Evolutionary conservation across 2,113 vertebrate genomes (phyloP).

Genomic region (Emydura subglobosa): DNA sequence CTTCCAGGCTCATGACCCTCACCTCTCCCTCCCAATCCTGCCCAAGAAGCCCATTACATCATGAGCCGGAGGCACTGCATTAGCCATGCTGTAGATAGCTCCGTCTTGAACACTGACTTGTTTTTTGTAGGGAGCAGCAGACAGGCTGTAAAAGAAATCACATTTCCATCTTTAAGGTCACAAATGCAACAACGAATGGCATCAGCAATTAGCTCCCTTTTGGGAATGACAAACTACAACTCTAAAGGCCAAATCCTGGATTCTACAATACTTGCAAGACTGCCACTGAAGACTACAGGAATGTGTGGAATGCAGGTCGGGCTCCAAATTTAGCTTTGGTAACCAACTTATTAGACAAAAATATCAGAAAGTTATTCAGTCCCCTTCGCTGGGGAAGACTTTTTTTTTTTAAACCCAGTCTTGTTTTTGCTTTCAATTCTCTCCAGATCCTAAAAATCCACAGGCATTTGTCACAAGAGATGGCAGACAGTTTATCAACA

Average conservation of each 20-base stretch:
- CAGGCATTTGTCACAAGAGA: neutral
- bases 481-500: neutral
- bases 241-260: neutral
- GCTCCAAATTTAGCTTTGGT: neutral
- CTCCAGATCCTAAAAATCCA: neutral
- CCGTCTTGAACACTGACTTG: neutral
- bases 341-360: neutral
- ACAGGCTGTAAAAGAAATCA: neutral
- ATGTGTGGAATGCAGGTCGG: neutral
- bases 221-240: neutral
- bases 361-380: neutral
- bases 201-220: neutral
- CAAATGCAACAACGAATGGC: neutral
- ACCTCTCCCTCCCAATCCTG: neutral
- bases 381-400: neutral
- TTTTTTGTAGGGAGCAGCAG: neutral
- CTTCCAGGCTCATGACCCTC: neutral
- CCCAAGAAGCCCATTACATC: neutral
- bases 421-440: neutral
- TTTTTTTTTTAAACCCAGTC: neutral
- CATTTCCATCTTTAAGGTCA: neutral
- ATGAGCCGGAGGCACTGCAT: neutral
- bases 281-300: neutral
- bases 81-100: neutral
- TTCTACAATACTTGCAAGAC: neutral